Conservation (phyloP, 2,797 vertebrate species). For the Smutsia gigantea region DNA sequence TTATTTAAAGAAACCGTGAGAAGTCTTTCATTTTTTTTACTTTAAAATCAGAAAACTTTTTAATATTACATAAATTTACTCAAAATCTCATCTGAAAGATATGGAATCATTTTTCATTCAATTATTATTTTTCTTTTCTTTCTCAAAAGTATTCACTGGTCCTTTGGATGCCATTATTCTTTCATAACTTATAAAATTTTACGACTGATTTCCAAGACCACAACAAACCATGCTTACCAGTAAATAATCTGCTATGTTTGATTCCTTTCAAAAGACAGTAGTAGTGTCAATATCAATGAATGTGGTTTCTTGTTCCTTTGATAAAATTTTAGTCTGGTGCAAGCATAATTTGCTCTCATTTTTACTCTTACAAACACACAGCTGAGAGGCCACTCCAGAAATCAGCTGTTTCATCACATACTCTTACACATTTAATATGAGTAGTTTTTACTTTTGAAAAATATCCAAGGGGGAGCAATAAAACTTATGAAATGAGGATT, state of each 20-base stretch:
- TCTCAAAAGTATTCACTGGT: constrained; percentile 28
- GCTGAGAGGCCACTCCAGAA: background rate
- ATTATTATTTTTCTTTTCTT: constrained; percentile 56
- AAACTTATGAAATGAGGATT: background rate
- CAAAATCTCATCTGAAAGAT: constrained; percentile 56
- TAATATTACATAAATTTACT: constrained; percentile 45
- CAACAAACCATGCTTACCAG: background rate
- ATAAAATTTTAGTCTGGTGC: constrained; percentile 20
- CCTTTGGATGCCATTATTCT: constrained; percentile 32
- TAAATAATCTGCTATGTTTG: constrained; percentile 45
- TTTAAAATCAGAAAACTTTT: background rate
- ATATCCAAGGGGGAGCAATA: background rate
- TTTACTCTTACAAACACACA: background rate
- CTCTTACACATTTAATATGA: background rate
- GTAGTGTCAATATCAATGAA: background rate
- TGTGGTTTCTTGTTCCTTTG: background rate
- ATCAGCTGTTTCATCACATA: background rate
- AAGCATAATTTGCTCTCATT: constrained; percentile 39
- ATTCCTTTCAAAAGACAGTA: constrained; percentile 32
- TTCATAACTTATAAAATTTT: constrained; percentile 45
- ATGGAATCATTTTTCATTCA: constrained; percentile 46
- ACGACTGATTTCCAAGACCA: constrained; percentile 50
- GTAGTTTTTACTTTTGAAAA: background rate
- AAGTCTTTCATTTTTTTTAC: background rate
- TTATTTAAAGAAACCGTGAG: background rate